Evolutionary conservation across 2,888 invertebrate species (phyloP), one percentile per base, ranked within the genome.

Genomic region (Diarsia dahlii): DNA sequence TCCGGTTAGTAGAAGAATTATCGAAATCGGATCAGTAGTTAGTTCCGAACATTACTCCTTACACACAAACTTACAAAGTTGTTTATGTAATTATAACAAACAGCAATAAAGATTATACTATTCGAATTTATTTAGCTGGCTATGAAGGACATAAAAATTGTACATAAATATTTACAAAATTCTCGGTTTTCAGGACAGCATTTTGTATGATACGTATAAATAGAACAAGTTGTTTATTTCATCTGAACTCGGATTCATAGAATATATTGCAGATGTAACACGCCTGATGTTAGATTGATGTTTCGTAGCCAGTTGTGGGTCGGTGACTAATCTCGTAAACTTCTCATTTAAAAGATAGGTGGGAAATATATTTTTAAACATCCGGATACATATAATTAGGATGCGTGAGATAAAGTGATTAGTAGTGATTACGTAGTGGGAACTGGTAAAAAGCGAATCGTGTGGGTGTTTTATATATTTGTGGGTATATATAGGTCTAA

Each of bases 141-240:
- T 23, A 45, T 2, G 15, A 63, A 82, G 18, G 18, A 34, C 68
- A 66, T 45, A 80, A 88, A 88, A 89, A 89, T 89, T 84, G 45
- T 45, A 28, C 46, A 78, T 46, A 93, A 93, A 92, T 91, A 92
- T 93, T 93, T 92, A 91, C 83, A 87, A 89, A 90, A 89, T 85
- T 77, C 72, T 86, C 76, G 76, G 86, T 82, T 63, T 28, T 66
- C 20, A 28, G 28, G 2, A 28, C 28, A 78, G 68, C 72, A 76
- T 85, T 86, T 80, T 63, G 80, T 65, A 63, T 75, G 84, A 81
- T 80, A 77, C 18, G 20, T 68, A 68, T 76, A 79, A 71, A 71
- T 82, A 80, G 76, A 72, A 48, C 65, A 72, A 73, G 45, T 62
- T 86, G 86, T 85, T 86, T 87, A 82, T 70, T 72, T 73, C 67